Conservation (phyloP, 2,113 vertebrate genomes). For the Shinisaurus crocodilurus region DNA sequence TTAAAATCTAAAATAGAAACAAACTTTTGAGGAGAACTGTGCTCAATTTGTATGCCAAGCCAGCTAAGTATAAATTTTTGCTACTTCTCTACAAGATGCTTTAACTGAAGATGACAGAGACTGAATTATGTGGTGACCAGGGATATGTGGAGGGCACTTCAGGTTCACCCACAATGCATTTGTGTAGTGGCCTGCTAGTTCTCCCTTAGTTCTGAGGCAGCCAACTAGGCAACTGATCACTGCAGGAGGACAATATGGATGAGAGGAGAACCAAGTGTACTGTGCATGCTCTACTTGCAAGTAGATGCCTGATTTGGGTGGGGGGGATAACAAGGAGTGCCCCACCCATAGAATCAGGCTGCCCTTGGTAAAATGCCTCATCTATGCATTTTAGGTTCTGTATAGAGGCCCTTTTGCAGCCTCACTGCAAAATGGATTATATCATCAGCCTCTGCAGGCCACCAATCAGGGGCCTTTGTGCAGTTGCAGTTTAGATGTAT, state of each 20-base stretch:
- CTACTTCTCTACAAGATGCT: not conserved
- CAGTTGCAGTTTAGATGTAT: not conserved
- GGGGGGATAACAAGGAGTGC: too few relatives aligned
- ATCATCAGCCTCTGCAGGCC: not conserved
- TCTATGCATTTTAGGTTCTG: too few relatives aligned
- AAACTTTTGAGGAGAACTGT: not conserved
- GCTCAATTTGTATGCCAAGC: not conserved
- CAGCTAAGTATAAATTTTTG: not conserved
- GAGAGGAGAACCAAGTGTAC: too few relatives aligned
- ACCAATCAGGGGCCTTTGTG: not conserved
- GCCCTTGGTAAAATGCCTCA: too few relatives aligned
- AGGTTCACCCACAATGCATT: not conserved
- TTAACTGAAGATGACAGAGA: not conserved
- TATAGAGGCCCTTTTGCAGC: too few relatives aligned
- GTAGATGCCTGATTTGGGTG: too few relatives aligned
- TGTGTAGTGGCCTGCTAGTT: not conserved
- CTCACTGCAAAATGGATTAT: not conserved
- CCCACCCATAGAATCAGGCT: too few relatives aligned
- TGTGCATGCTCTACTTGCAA: too few relatives aligned
- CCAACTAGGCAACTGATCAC: too few relatives aligned
- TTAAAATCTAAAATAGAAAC: not conserved
- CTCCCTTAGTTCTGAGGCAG: too few relatives aligned
- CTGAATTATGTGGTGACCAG: not conserved
- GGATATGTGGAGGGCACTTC: not conserved
- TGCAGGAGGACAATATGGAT: too few relatives aligned